Evolutionary conservation across 2,113 vertebrate species (phyloP), one percentile per base, ranked within the genome.

Genomic region (Heterotis niloticus): DNA sequence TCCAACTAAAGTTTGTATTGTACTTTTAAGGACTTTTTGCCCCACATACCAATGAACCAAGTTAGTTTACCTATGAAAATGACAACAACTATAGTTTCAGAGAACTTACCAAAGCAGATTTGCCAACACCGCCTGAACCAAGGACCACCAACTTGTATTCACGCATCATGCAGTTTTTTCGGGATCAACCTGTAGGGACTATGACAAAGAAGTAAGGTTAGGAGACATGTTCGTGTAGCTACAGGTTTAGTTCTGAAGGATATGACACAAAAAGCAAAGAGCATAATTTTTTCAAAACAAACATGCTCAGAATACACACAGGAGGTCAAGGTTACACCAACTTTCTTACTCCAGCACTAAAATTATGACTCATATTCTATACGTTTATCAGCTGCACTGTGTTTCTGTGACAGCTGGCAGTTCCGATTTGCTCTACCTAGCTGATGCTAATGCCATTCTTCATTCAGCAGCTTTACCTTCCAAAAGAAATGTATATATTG

Each of bases 111-210:
- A 96, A 83, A 82, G 95, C 95, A 88, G 95, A 96, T 88, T 96
- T 96, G 88, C 95, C 95, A 81, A 96, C 95, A 76, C 95, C 95
- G 91, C 95, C 95, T 60, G 95, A 96, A 83, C 95, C 95, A 87
- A 96, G 94, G 87, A 96, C 95, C 59, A 96, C 95, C 84, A 96
- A 90, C 91, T 96, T 96, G 92, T 96, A 96, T 86, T 96, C 95
- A 91, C 95, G 95, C 95, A 96, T 96, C 92, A 85, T 95, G 93
- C 84, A 92, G 88, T 75, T 82, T 83, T 75, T 85, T 81, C 2
- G 77, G 81, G 67, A 80, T 69, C 76, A 80, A 80, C 81, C 85
- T 84, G 44, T 28, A 79, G 5, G 26, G 82, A n/a, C 24, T 73
- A 54, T 44, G 68, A 73, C 18, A 64, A 52, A 9, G 54, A 0